phyloP scores from a whole-genome alignment of 2,113 vertebrate genomes.

The Petroica traversi region DNA sequence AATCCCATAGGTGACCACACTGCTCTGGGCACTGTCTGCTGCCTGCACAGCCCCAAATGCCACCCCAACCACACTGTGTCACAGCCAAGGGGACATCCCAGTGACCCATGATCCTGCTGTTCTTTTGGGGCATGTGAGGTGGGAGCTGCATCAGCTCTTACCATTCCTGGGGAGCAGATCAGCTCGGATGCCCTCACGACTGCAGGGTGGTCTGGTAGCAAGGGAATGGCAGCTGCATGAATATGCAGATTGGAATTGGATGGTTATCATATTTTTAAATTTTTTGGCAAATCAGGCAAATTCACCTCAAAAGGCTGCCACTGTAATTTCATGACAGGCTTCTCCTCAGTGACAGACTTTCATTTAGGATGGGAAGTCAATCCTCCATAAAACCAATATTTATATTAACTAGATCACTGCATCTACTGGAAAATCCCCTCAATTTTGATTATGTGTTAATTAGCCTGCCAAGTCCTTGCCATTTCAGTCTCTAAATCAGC shows the following conservation, averaged over 20 bases:
- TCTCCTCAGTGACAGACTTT: background rate
- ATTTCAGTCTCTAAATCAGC: slow-evolving; percentile 63
- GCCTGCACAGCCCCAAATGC: background rate
- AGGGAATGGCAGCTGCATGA: background rate
- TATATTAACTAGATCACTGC: slow-evolving; percentile 38
- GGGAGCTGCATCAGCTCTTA: background rate
- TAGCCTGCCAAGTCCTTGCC: slow-evolving; percentile 55
- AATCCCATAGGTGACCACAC: background rate
- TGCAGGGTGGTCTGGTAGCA: background rate
- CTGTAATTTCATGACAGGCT: background rate
- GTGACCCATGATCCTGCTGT: background rate
- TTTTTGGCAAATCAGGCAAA: slow-evolving; percentile 19
- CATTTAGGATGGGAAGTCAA: slow-evolving; percentile 28
- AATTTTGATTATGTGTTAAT: slow-evolving; percentile 70
- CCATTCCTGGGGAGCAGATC: background rate
- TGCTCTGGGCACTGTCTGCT: background rate
- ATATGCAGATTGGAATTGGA: slow-evolving; percentile 18
- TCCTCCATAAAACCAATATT: slow-evolving; percentile 6
- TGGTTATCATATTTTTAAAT: background rate
- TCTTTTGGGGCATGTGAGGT: background rate
- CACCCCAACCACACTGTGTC: background rate
- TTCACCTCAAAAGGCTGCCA: slow-evolving; percentile 13
- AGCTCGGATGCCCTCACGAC: background rate
- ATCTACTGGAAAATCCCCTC: slow-evolving; percentile 48
- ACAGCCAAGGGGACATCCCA: background rate